phyloP scores from a whole-genome alignment of 2,797 vertebrate genomes.

The Galago senegalensis region DNA sequence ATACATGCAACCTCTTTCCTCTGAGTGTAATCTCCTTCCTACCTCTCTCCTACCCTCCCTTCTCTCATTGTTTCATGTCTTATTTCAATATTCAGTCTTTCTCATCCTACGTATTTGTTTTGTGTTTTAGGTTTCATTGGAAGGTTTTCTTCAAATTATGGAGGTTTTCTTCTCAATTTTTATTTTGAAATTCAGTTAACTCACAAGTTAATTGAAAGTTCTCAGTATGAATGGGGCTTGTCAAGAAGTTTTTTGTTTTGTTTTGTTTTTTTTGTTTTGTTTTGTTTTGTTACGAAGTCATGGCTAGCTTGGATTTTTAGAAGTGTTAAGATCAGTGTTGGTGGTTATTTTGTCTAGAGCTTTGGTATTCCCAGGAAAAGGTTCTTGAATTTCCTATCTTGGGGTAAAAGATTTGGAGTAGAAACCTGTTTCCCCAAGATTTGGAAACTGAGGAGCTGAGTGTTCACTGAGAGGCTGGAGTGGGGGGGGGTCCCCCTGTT shows the following conservation, averaged over 20 bases:
- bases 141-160: neutral
- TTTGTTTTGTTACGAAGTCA: neutral
- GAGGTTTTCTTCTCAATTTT: neutral
- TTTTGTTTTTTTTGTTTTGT: too few species aligned
- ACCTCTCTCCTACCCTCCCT: neutral
- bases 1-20: neutral
- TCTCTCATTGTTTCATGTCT: neutral
- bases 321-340: neutral
- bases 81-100: neutral
- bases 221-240: neutral
- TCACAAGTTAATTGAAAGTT: neutral
- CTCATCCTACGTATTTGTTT: neutral
- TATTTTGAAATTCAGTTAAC: neutral
- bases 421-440: neutral
- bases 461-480: neutral
- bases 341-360: neutral
- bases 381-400: neutral
- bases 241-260: neutral
- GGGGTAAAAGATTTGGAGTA: neutral
- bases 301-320: neutral
- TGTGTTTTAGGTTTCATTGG: slow-evolving; percentile 18
- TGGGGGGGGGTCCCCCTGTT: neutral
- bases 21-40: neutral
- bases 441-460: neutral
- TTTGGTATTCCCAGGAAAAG: neutral